Evolutionary conservation across 2,797 vertebrate genomes (phyloP).

Genomic region (Ibycter americanus): DNA sequence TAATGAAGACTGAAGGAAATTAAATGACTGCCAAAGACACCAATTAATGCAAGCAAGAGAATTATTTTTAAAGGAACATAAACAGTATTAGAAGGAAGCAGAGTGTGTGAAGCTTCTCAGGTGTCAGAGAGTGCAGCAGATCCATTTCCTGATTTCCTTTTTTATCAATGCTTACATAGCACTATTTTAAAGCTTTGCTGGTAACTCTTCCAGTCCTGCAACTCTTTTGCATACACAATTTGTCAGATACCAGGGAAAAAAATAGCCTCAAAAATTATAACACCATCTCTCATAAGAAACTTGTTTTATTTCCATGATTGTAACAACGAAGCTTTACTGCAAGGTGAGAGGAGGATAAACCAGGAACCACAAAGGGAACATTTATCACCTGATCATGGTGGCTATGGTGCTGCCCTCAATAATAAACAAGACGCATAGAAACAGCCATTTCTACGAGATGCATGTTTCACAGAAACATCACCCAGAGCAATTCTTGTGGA

Average conservation of each 20-base stretch:
- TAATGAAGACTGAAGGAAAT: not conserved
- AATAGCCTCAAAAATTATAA: not conserved
- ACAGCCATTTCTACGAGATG: not conserved
- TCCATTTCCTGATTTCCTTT: not conserved
- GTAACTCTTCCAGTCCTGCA: not conserved
- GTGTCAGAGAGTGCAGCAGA: not conserved
- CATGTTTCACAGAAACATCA: not conserved
- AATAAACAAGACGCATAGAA: not conserved
- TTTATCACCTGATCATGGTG: not conserved
- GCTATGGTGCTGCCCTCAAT: not conserved
- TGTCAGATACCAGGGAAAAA: not conserved
- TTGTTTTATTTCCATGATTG: not conserved
- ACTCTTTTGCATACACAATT: not conserved
- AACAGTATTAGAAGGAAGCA: not conserved
- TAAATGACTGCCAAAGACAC: not conserved
- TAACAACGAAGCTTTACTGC: not conserved
- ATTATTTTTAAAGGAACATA: conserved; percentile 10
- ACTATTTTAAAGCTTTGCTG: not conserved
- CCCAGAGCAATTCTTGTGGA: not conserved
- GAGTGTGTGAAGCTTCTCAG: not conserved
- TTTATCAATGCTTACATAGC: not conserved
- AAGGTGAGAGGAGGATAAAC: not conserved
- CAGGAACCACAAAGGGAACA: not conserved
- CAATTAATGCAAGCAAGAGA: not conserved
- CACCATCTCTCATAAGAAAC: not conserved